A percentile compares a stretch with the other conserved stretches of the same genome.
phyloP scores from a whole-genome alignment of 2,888 invertebrate genomes.

The Ethmia dodecea region DNA sequence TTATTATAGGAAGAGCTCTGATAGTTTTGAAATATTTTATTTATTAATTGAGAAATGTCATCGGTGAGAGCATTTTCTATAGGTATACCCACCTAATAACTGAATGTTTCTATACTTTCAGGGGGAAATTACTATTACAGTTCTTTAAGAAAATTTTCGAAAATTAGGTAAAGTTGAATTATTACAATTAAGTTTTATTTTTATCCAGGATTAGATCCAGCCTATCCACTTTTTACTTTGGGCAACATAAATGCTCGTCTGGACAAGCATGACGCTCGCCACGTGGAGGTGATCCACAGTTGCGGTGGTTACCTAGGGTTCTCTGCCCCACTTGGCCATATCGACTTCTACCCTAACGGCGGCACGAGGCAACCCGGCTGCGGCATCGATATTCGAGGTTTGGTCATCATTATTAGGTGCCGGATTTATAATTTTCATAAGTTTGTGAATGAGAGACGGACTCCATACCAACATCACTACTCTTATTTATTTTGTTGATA shows the following conservation, averaged over 20 bases:
- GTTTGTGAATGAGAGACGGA: too few species aligned
- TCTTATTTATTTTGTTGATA: too few species aligned
- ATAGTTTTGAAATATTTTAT: too few species aligned
- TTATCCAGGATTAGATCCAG: constrained; percentile 77
- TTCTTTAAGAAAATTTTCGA: neutral
- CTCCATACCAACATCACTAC: too few species aligned
- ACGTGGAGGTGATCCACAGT: constrained; percentile 80
- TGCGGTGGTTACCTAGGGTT: constrained; percentile 80
- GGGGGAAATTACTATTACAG: too few species aligned
- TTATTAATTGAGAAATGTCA: too few species aligned
- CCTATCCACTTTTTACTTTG: constrained; percentile 72
- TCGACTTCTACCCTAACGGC: constrained; percentile 81
- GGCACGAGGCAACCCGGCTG: constrained; percentile 79
- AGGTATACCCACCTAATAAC: too few species aligned
- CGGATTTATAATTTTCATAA: too few species aligned
- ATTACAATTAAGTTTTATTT: constrained; percentile 2
- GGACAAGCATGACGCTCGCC: constrained; percentile 76
- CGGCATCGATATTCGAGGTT: constrained; percentile 72
- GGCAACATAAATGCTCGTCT: constrained; percentile 73
- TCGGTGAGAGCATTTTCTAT: too few species aligned
- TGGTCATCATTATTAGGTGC: too few species aligned
- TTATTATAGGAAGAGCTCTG: too few species aligned
- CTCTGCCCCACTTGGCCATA: constrained; percentile 74
- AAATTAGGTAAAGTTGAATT: neutral
- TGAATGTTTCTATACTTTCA: too few species aligned